Base-by-base conservation (phyloP, 2,888 invertebrate species). In the Romanomermis culicivorax region DNA sequence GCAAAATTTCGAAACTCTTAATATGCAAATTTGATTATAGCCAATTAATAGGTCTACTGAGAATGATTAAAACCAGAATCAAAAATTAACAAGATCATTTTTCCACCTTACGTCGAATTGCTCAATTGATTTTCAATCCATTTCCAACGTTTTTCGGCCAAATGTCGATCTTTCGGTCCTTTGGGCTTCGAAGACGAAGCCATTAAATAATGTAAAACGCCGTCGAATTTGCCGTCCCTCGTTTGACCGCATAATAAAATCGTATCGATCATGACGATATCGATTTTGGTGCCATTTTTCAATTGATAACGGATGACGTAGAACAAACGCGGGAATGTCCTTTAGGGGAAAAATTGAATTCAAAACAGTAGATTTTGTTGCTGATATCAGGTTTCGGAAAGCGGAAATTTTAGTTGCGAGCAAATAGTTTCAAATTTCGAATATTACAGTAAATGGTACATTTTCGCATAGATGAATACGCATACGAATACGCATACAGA, bases 201-300 rank as follows among this genome's bases (percentile, higher is more conserved):
- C 11, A 23, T 49, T 23, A 49, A 27, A 25, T 27, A 49, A 14
- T 20, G 11, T 25, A 49, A 27, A 23, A 49, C 3, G 11, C 29
- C 23, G 11, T 49, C 29, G 29, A 27, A 49, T 49, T 27, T 49
- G 4, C 50, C 50, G 26, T 49, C 50, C 23, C 65, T 65, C 2
- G 67, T 65, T 58, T 70, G 70, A 1, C 74, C 74, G 61, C 74
- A 75, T 45, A 75, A 61, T 14, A 70, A 61, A 2, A 75, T 64
- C 0, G 74, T 74, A 62, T 75, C 75, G 24, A 74, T 64, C 72
- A 75, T 72, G 14, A 75, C 47, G 42, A 75, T 62, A 24, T 73
- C 71, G 2, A 73, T 58, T 1, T 58, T 63, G 23, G 60, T 59
- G 11, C 62, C 61, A 25, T 64, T 63, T 7, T 68, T 67, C 25